phyloP scores from a whole-genome alignment of 2,888 invertebrate species.

The Phengaris alcon region DNA sequence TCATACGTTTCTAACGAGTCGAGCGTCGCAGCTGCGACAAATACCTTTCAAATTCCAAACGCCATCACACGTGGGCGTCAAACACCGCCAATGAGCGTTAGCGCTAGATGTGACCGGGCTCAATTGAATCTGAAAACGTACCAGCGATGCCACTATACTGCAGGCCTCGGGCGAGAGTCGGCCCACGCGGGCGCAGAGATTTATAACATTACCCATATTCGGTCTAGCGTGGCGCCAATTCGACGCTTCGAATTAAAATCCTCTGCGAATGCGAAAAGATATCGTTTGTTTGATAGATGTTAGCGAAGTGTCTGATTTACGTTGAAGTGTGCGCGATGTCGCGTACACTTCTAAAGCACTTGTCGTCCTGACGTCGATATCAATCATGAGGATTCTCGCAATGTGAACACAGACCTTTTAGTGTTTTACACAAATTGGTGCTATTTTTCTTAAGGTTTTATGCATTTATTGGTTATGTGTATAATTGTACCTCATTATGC shows the following conservation, averaged over 20 bases:
- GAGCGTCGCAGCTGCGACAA: slow-evolving; percentile 59
- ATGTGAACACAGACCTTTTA: slow-evolving; percentile 23
- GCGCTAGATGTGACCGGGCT: slow-evolving; percentile 58
- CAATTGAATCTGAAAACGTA: slow-evolving; percentile 58
- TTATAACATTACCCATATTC: slow-evolving; percentile 78
- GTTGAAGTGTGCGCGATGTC: slow-evolving; percentile 36
- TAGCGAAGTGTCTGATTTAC: slow-evolving; percentile 66
- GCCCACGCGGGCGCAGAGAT: slow-evolving; percentile 57
- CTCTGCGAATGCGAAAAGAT: slow-evolving; percentile 64
- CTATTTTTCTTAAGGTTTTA: slow-evolving; percentile 28
- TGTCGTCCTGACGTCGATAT: slow-evolving; percentile 34
- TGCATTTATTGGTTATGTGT: background rate
- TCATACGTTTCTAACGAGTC: slow-evolving; percentile 56
- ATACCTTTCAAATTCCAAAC: slow-evolving; percentile 77
- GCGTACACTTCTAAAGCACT: slow-evolving; percentile 33
- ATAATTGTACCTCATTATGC: background rate
- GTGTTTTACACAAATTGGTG: slow-evolving; percentile 18
- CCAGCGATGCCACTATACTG: slow-evolving; percentile 39
- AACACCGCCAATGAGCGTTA: slow-evolving; percentile 55
- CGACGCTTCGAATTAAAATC: slow-evolving; percentile 75
- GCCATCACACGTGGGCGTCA: slow-evolving; percentile 63
- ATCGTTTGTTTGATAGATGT: slow-evolving; percentile 63
- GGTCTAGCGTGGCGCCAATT: slow-evolving; percentile 75
- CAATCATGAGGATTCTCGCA: slow-evolving; percentile 32
- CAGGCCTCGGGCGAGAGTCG: slow-evolving; percentile 52